These are phyloP conservation scores for Drosophila bocki DNA, from an alignment of 1,140 invertebrate genomes.

Conservation along the genomic window DNA sequence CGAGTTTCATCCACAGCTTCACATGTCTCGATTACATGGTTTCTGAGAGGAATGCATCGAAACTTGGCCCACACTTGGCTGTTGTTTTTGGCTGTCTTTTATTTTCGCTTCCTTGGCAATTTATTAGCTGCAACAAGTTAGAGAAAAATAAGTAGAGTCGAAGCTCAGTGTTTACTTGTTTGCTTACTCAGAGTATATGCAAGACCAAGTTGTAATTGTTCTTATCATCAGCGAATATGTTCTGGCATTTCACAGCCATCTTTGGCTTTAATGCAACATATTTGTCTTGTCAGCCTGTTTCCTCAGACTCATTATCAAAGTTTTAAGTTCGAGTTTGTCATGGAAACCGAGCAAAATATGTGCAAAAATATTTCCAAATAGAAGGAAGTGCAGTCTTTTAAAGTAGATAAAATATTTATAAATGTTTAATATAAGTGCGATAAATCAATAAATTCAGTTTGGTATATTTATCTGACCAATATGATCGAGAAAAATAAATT, in stretches of 20 bases:
- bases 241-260: background rate
- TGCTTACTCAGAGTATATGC: conserved; percentile 44
- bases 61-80: conserved; percentile 21
- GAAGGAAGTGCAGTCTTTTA: background rate
- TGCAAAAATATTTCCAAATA: background rate
- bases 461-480: no score
- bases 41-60: conserved; percentile 46
- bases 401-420: background rate
- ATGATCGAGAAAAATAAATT: no score
- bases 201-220: conserved; percentile 30
- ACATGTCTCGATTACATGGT: conserved; percentile 63
- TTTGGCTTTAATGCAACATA: conserved; percentile 8
- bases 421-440: background rate
- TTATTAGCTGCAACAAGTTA: conserved; percentile 70
- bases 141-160: conserved; percentile 6
- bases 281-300: conserved; percentile 4
- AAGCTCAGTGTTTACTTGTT: conserved; percentile 35
- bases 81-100: conserved; percentile 11
- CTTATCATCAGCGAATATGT: conserved; percentile 1
- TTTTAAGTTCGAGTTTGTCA: background rate
- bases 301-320: conserved; percentile 1
- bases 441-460: background rate
- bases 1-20: conserved; percentile 46
- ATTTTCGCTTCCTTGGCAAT: conserved; percentile 34
- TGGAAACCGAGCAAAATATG: background rate